These are phyloP conservation scores for Xenops minutus DNA, from an alignment of 2,797 vertebrate genomes.

Conservation along the genomic window DNA sequence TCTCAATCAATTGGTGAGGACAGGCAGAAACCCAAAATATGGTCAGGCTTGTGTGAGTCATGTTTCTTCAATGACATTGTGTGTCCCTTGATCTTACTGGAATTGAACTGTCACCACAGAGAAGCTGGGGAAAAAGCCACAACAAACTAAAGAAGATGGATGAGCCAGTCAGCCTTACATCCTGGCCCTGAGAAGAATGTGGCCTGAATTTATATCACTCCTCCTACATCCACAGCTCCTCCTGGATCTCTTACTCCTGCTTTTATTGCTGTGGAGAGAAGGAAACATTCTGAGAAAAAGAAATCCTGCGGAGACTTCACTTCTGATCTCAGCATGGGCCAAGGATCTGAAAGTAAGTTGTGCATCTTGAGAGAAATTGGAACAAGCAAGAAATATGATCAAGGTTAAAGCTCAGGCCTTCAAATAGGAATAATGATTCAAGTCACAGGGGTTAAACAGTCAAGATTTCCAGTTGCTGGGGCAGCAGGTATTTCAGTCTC, in stretches of 20 bases:
- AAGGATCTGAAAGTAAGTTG: slow-evolving; percentile 82
- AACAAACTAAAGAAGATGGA: neutral
- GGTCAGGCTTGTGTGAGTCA: neutral
- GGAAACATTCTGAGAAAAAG: neutral
- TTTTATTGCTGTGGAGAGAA: neutral
- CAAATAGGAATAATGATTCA: neutral
- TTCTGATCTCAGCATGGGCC: slow-evolving; percentile 60
- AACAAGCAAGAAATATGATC: neutral
- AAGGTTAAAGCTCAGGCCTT: neutral
- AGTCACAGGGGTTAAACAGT: neutral
- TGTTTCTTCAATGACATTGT: neutral
- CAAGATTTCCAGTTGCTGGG: neutral
- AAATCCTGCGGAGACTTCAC: neutral
- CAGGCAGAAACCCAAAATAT: neutral
- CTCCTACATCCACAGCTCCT: neutral
- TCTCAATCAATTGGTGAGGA: neutral
- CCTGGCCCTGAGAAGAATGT: neutral
- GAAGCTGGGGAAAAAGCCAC: neutral
- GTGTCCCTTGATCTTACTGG: neutral
- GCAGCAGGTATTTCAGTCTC: neutral
- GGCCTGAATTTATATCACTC: neutral
- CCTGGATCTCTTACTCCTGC: neutral
- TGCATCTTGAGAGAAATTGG: slow-evolving; percentile 72
- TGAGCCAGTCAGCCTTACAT: neutral
- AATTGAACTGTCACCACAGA: neutral